Conservation (phyloP, 2,113 vertebrate genomes). For the Myrmecobius fasciatus region DNA sequence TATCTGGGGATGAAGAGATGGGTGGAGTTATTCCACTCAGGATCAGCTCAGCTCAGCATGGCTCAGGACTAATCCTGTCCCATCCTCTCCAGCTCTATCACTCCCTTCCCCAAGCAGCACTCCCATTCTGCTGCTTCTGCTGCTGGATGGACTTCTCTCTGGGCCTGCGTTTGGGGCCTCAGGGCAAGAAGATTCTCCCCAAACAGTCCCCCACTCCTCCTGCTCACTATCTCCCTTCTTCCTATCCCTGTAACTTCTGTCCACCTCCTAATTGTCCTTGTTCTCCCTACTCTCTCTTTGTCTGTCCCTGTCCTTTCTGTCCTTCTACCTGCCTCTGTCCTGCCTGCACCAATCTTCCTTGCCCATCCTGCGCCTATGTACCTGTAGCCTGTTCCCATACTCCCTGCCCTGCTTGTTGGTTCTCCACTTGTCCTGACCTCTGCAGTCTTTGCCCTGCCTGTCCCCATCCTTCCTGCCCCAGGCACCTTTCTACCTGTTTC, state of each 20-base stretch:
- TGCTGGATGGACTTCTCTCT: slow-evolving; percentile 78
- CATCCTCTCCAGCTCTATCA: slow-evolving; percentile 1
- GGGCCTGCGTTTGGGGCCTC: slow-evolving; percentile 68
- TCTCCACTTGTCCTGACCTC: slow-evolving; percentile 24
- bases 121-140: not conserved
- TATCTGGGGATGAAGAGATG: not conserved
- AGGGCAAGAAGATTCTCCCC: slow-evolving; percentile 60
- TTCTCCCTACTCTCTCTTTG: slow-evolving; percentile 40
- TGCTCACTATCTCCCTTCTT: slow-evolving; percentile 12
- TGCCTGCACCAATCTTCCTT: slow-evolving; percentile 46
- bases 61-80: slow-evolving; percentile 71
- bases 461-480: slow-evolving; percentile 48
- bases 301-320: slow-evolving; percentile 34
- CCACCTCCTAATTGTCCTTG: slow-evolving; percentile 39
- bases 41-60: slow-evolving; percentile 65
- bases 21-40: not conserved
- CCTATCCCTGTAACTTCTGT: slow-evolving; percentile 46
- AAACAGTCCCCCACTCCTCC: slow-evolving; percentile 42
- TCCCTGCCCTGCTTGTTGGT: slow-evolving; percentile 19
- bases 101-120: slow-evolving; percentile 21
- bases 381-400: slow-evolving; percentile 58
- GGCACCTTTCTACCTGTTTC: slow-evolving; percentile 28
- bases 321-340: slow-evolving; percentile 35
- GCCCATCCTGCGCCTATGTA: slow-evolving; percentile 63
- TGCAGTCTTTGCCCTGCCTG: slow-evolving; percentile 33